These are phyloP conservation scores for Aeoliscus strigatus DNA, from an alignment of 2,797 vertebrate genomes.

Conservation along the genomic window DNA sequence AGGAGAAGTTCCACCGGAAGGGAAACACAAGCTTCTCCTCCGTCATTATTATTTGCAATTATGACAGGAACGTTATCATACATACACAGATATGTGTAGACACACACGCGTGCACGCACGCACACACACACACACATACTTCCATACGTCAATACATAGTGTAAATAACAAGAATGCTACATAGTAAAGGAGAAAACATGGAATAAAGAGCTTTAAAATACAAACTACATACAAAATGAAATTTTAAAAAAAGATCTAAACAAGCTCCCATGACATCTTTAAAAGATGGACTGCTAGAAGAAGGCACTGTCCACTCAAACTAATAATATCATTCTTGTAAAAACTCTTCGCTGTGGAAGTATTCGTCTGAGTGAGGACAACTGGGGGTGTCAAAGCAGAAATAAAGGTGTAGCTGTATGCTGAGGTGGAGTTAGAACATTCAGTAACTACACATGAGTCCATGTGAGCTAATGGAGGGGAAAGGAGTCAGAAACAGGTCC, in stretches of 20 bases:
- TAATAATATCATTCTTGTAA: slow-evolving; percentile 33
- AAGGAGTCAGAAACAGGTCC: slow-evolving; percentile 37
- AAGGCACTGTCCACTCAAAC: slow-evolving; percentile 68
- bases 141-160: slow-evolving; percentile 19
- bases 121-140: slow-evolving; percentile 21
- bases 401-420: slow-evolving; percentile 8
- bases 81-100: slow-evolving; percentile 19
- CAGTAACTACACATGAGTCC: slow-evolving; percentile 26
- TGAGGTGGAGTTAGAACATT: slow-evolving; percentile 35
- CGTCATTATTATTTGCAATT: slow-evolving; percentile 30
- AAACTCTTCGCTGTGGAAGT: slow-evolving; percentile 28
- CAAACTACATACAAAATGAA: slow-evolving; percentile 9
- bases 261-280: slow-evolving; percentile 33
- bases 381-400: background rate
- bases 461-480: slow-evolving; percentile 5
- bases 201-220: slow-evolving; percentile 14
- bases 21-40: slow-evolving; percentile 28
- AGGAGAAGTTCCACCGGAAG: slow-evolving; percentile 25
- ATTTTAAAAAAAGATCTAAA: slow-evolving; percentile 13
- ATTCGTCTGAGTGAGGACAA: too few relatives aligned
- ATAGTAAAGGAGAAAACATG: slow-evolving; percentile 27
- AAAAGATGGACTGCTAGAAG: slow-evolving; percentile 39
- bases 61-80: slow-evolving; percentile 18
- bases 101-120: slow-evolving; percentile 18
- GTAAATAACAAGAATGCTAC: slow-evolving; percentile 47